These are phyloP conservation scores for Oscheius myriophilus DNA, from an alignment of 2,888 invertebrate species.

Conservation along the genomic window DNA sequence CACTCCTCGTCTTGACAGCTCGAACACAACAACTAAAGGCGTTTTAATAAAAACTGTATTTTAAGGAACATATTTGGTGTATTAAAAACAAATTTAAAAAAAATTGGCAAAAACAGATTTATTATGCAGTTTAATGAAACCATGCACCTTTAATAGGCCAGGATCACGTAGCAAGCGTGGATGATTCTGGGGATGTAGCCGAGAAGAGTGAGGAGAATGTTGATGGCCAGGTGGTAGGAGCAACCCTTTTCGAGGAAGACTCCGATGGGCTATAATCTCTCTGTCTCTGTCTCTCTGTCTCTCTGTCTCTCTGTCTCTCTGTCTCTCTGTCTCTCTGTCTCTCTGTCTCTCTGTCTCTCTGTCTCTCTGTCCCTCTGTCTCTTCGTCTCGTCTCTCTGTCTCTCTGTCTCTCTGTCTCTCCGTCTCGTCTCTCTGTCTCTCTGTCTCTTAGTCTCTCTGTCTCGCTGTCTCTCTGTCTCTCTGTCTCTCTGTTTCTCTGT, in stretches of 20 bases:
- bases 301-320: slow-evolving; percentile 1
- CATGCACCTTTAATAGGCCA: slow-evolving; percentile 39
- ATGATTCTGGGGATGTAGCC: slow-evolving; percentile 58
- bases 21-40: too few species aligned
- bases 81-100: too few species aligned
- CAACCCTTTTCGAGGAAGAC: slow-evolving; percentile 59
- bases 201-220: slow-evolving; percentile 55
- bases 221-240: slow-evolving; percentile 51
- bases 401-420: too few species aligned
- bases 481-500: too few species aligned
- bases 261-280: slow-evolving; percentile 51
- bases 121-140: background rate
- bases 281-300: background rate
- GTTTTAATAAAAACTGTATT: too few species aligned
- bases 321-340: slow-evolving; percentile 4
- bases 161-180: slow-evolving; percentile 53
- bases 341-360: background rate
- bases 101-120: background rate
- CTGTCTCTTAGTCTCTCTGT: too few species aligned
- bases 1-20: too few species aligned
- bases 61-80: too few species aligned
- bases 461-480: too few species aligned
- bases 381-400: too few species aligned
- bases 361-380: too few species aligned
- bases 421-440: too few species aligned